Evolutionary conservation across 2,113 vertebrate species (phyloP).

Genomic region (Carassius carassius): DNA sequence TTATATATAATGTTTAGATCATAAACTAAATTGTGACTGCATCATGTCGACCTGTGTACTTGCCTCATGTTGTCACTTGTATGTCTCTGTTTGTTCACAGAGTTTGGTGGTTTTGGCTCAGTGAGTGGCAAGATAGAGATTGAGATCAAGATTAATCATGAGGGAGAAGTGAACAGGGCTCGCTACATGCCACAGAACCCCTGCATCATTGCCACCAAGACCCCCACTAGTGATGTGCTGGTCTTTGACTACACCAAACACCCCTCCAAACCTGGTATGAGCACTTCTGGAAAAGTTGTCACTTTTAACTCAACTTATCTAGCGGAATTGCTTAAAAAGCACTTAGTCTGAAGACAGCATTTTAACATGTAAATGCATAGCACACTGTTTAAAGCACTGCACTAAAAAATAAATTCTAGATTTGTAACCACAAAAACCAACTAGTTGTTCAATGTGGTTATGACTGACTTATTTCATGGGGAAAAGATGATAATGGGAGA

Average conservation of each 20-base stretch:
- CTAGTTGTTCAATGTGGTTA: neutral
- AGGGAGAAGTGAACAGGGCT: slow-evolving; percentile 97
- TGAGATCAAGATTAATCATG: slow-evolving; percentile 98
- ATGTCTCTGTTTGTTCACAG: slow-evolving; percentile 65
- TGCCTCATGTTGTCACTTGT: neutral
- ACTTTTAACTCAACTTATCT: neutral
- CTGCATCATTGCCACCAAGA: slow-evolving; percentile 98
- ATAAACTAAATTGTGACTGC: neutral
- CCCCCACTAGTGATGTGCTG: slow-evolving; percentile 94
- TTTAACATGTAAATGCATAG: neutral
- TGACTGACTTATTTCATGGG: neutral
- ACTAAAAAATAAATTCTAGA: neutral
- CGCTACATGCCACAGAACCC: slow-evolving; percentile 99
- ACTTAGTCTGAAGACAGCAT: neutral
- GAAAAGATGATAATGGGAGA: neutral
- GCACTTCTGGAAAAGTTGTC: neutral
- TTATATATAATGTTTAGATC: neutral
- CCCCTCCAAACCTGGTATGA: slow-evolving; percentile 92
- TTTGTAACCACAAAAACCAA: too few species aligned
- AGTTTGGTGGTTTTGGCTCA: slow-evolving; percentile 98
- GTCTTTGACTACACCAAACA: slow-evolving; percentile 99
- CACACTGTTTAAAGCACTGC: neutral
- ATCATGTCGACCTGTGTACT: neutral
- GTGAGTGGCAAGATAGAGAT: slow-evolving; percentile 99
- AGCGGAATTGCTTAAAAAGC: neutral